A percentile compares a stretch with the other conserved stretches of the same genome.
phyloP scores from a whole-genome alignment of 2,113 vertebrate genomes.

The Cygnus buccinator region DNA sequence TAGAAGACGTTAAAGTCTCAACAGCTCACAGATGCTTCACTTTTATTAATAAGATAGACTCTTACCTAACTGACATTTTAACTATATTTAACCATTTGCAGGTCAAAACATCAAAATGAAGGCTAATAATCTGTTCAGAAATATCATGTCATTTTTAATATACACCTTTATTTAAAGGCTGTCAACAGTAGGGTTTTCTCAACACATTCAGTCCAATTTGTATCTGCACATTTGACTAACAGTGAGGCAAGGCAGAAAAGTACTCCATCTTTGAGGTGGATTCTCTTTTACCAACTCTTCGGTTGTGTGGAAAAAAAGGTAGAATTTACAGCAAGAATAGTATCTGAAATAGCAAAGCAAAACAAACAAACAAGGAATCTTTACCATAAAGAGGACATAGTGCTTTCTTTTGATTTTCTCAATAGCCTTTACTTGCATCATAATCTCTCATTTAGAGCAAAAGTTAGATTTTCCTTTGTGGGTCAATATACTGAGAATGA shows the following conservation, averaged over 20 bases:
- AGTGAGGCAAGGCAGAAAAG: neutral
- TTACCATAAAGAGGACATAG: neutral
- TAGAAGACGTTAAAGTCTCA: neutral
- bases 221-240: neutral
- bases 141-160: neutral
- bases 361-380: neutral
- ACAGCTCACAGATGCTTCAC: neutral
- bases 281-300: neutral
- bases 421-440: neutral
- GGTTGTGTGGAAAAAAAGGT: neutral
- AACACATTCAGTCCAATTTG: neutral
- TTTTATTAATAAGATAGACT: neutral
- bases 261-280: fast-evolving
- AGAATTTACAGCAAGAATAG: neutral
- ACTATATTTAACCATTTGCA: neutral
- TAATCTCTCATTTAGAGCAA: neutral
- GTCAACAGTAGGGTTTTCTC: neutral
- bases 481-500: neutral
- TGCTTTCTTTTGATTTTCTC: neutral
- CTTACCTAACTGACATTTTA: neutral
- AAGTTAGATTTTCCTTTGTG: neutral
- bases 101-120: neutral
- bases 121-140: neutral
- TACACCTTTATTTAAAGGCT: neutral
- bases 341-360: neutral